Percentiles rank a stretch among this genome's conserved stretches.
Conservation (phyloP, 2,113 vertebrate species). For the Thomomys bottae region DNA sequence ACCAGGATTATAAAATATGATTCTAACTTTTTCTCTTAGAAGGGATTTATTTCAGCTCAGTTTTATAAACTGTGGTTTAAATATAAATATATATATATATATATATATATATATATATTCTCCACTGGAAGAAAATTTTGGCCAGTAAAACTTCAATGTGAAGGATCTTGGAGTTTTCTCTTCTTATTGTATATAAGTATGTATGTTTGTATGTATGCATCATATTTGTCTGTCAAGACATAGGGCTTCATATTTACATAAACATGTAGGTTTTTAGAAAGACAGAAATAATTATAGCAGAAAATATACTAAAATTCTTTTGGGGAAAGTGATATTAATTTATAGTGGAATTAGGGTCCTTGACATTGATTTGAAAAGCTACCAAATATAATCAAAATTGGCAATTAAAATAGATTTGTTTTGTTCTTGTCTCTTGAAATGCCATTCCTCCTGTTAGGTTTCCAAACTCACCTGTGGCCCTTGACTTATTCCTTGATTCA, state of each 20-base stretch:
- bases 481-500: conserved; percentile 87
- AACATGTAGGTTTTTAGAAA: neutral
- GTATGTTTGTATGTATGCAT: too few relatives aligned
- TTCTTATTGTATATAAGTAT: neutral
- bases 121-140: neutral
- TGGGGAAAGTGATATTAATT: neutral
- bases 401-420: neutral
- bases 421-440: neutral
- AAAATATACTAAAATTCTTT: neutral
- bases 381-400: neutral
- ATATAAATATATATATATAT: too few relatives aligned
- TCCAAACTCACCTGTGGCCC: conserved; percentile 89
- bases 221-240: neutral
- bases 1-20: neutral
- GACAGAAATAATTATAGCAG: neutral
- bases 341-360: neutral
- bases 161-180: neutral
- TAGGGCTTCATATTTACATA: neutral
- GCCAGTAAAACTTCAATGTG: too few relatives aligned
- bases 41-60: neutral
- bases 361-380: neutral
- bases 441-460: neutral
- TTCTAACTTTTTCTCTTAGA: neutral
- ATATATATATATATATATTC: too few relatives aligned
- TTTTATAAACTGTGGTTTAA: neutral